Evolutionary conservation across 2,888 invertebrate genomes (phyloP).

Genomic region (Phalangium opilio): DNA sequence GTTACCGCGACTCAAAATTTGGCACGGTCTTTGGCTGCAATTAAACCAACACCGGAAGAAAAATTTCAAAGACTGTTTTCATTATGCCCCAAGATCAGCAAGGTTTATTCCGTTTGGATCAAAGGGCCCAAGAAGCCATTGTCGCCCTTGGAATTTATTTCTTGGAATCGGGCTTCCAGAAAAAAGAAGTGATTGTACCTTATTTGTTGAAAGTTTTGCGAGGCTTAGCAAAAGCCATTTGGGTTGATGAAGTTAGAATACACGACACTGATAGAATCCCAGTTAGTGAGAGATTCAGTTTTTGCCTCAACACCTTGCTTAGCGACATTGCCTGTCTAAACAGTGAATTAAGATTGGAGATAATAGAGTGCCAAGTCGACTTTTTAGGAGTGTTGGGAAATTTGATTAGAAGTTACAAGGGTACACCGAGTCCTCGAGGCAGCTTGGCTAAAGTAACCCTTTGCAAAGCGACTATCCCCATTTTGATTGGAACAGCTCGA

Average conservation of each 20-base stretch:
- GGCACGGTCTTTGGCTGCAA: conserved; percentile 69
- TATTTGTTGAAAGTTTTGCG: conserved; percentile 57
- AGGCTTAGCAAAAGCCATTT: conserved; percentile 33
- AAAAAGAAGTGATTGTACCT: conserved; percentile 66
- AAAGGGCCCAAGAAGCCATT: conserved; percentile 68
- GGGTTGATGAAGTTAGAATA: conserved; percentile 50
- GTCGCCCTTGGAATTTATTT: conserved; percentile 84
- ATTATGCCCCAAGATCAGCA: conserved; percentile 67
- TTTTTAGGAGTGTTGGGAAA: conserved; percentile 27
- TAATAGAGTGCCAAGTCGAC: conserved; percentile 29
- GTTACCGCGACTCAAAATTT: conserved; percentile 73
- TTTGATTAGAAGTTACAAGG: conserved; percentile 26
- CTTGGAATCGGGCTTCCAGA: conserved; percentile 71
- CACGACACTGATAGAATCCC: conserved; percentile 65
- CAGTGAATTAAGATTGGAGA: conserved; percentile 37
- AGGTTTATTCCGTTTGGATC: conserved; percentile 54
- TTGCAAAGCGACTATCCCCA: conserved; percentile 69
- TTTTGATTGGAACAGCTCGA: conserved; percentile 70
- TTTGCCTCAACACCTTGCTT: conserved; percentile 82
- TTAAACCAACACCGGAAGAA: conserved; percentile 76
- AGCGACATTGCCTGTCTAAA: conserved; percentile 74
- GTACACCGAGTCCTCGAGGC: conserved; percentile 26
- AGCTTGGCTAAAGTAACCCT: conserved; percentile 46
- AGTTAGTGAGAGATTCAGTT: conserved; percentile 84
- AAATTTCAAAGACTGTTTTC: conserved; percentile 64